These are phyloP conservation scores for Desmodus rotundus DNA, from an alignment of 2,113 vertebrate genomes.

Conservation along the genomic window DNA sequence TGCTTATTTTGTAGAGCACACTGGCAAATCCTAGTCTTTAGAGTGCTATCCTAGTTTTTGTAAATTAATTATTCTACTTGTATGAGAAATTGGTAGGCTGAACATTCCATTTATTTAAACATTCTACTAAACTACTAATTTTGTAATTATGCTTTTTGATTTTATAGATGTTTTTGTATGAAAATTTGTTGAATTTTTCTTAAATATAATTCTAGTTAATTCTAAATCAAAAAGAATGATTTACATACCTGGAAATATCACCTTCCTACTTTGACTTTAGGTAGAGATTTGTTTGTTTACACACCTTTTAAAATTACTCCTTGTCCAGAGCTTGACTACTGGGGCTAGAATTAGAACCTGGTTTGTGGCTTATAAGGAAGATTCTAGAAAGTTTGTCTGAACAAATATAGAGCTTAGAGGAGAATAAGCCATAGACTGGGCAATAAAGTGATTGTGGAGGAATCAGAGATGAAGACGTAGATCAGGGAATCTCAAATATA, in stretches of 20 bases:
- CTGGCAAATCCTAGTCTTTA: neutral
- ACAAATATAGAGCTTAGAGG: neutral
- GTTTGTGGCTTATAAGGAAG: neutral
- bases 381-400: neutral
- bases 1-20: neutral
- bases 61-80: neutral
- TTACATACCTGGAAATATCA: neutral
- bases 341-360: neutral
- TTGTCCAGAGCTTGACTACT: neutral
- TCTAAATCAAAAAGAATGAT: neutral
- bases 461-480: neutral
- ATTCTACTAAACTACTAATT: constrained; percentile 9
- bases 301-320: neutral
- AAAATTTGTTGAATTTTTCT: constrained; percentile 17
- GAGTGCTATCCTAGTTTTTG: neutral
- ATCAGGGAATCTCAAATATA: neutral
- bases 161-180: neutral
- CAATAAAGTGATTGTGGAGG: neutral
- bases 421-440: neutral
- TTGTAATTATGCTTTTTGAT: constrained; percentile 44
- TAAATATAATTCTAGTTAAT: neutral
- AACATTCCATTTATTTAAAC: constrained; percentile 2
- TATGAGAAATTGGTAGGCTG: neutral
- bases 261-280: constrained; percentile 26
- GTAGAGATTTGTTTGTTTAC: constrained; percentile 4